phyloP scores from a whole-genome alignment of 1,140 invertebrate genomes.

The Penaeus indicus region DNA sequence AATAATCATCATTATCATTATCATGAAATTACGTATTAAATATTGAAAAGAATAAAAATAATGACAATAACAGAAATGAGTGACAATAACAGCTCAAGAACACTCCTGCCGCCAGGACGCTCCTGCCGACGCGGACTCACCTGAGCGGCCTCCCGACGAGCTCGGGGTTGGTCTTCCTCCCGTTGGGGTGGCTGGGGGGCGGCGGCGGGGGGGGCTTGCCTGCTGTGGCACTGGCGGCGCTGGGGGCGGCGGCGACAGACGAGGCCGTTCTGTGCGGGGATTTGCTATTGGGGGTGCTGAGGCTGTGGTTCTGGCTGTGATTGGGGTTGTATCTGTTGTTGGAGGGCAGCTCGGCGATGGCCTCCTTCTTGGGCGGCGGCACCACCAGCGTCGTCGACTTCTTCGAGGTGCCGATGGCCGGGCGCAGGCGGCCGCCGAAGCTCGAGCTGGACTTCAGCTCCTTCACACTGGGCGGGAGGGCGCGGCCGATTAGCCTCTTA shows the following conservation, averaged over 20 bases:
- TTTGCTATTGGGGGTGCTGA: background rate
- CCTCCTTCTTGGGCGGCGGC: conserved; percentile 49
- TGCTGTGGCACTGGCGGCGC: background rate
- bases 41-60: background rate
- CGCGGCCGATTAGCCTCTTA: no score
- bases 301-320: conserved; percentile 11
- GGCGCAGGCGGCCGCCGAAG: conserved; percentile 13
- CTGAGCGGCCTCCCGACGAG: conserved; percentile 47
- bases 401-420: conserved; percentile 25
- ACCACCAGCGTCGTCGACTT: conserved; percentile 37
- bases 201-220: conserved; percentile 44
- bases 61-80: background rate
- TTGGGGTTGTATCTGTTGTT: conserved; percentile 32
- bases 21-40: no score
- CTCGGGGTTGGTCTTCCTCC: conserved; percentile 41
- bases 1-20: no score
- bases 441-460: conserved; percentile 39
- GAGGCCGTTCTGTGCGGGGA: conserved; percentile 38
- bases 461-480: conserved; percentile 36
- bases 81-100: background rate
- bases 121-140: background rate
- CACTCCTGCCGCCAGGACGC: background rate
- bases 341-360: conserved; percentile 29
- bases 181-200: conserved; percentile 41
- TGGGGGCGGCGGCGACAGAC: background rate